Conservation (phyloP, 1,140 invertebrate species). For the Calycopis cecrops region DNA sequence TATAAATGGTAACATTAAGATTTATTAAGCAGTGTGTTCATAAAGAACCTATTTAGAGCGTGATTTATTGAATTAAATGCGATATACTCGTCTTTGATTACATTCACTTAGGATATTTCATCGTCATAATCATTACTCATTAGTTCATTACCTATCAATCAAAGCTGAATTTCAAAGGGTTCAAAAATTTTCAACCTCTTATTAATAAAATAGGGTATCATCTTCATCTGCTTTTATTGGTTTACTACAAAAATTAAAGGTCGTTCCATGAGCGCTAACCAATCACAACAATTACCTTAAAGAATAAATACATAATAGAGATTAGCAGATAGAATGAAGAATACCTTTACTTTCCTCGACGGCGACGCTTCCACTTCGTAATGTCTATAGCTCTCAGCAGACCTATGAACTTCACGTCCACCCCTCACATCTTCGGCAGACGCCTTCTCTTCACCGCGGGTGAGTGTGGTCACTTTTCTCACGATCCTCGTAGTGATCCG, state of each 20-base stretch:
- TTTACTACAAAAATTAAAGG: no score
- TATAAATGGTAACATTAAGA: slow-evolving; percentile 7
- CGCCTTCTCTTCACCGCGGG: slow-evolving; percentile 88
- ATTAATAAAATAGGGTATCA: no score
- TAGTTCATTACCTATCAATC: not conserved
- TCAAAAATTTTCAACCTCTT: not conserved
- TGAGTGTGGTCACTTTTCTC: slow-evolving; percentile 92
- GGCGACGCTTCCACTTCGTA: slow-evolving; percentile 69
- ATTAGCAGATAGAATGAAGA: slow-evolving; percentile 11
- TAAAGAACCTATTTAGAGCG: slow-evolving; percentile 8
- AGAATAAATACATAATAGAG: no score
- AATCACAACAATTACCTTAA: no score
- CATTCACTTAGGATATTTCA: not conserved
- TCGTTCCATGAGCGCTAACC: no score
- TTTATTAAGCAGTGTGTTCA: slow-evolving; percentile 7
- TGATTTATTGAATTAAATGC: slow-evolving; percentile 10
- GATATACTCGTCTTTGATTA: slow-evolving; percentile 14
- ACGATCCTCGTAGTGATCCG: slow-evolving; percentile 91
- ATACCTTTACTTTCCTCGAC: slow-evolving; percentile 78
- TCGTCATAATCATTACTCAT: not conserved
- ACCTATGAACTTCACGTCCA: slow-evolving; percentile 70
- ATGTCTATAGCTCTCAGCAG: slow-evolving; percentile 66
- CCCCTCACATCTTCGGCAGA: slow-evolving; percentile 81
- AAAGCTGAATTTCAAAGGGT: not conserved
- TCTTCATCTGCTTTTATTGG: no score